Evolutionary conservation across 2,888 invertebrate genomes (phyloP).

Genomic region (Dusona sp.): DNA sequence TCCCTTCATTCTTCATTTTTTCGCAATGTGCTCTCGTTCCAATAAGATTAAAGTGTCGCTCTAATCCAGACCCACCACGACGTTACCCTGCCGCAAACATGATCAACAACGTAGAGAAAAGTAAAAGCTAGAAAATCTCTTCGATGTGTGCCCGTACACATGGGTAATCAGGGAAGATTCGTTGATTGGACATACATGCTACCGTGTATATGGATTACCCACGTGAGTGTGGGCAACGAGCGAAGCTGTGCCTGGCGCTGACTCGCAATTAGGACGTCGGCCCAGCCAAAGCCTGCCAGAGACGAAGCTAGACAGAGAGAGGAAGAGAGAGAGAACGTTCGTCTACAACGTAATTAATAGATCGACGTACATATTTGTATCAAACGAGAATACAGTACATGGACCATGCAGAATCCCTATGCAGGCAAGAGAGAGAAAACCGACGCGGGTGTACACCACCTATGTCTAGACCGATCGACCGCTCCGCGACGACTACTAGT

Average conservation of each 20-base stretch:
- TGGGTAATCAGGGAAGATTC: constrained; percentile 47
- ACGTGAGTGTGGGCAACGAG: constrained; percentile 11
- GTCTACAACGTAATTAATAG: constrained; percentile 68
- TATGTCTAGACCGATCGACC: constrained; percentile 80
- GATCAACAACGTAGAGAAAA: neutral
- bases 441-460: constrained; percentile 73
- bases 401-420: constrained; percentile 45
- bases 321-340: constrained; percentile 38
- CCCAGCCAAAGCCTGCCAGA: constrained; percentile 54
- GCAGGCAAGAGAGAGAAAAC: constrained; percentile 44
- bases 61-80: constrained; percentile 43
- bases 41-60: constrained; percentile 60
- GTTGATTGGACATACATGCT: constrained; percentile 50
- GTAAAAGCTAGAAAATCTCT: constrained; percentile 48
- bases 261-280: constrained; percentile 68
- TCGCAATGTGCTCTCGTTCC: constrained; percentile 32
- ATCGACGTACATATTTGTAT: constrained; percentile 78
- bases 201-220: constrained; percentile 12
- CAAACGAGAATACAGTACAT: constrained; percentile 66
- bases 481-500: constrained; percentile 71
- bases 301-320: constrained; percentile 21
- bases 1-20: constrained; percentile 3
- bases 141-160: constrained; percentile 11
- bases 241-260: constrained; percentile 60
- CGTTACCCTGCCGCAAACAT: constrained; percentile 13